phyloP scores from a whole-genome alignment of 1,140 invertebrate genomes.

The Monomorium pharaonis region DNA sequence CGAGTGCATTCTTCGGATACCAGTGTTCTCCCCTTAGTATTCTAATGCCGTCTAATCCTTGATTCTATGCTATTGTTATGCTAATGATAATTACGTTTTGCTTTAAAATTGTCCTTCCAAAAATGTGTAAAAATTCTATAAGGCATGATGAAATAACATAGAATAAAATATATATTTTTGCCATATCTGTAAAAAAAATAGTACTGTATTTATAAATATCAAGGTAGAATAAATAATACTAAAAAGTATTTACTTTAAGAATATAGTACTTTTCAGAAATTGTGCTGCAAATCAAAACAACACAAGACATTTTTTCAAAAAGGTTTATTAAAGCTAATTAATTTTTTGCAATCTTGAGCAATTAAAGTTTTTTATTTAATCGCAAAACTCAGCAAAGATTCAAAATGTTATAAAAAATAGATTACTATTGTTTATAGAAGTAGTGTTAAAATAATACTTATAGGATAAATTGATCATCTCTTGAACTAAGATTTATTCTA shows the following conservation, averaged over 20 bases:
- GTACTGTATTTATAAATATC: not conserved
- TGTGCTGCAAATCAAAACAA: not conserved
- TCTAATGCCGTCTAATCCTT: no score
- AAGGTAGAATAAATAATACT: not conserved
- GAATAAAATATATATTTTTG: not conserved
- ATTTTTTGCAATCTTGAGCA: not conserved
- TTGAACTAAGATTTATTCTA: conserved; percentile 7
- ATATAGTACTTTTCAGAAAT: not conserved
- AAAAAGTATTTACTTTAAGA: not conserved
- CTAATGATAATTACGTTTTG: not conserved
- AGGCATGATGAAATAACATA: not conserved
- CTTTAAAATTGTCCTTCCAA: not conserved
- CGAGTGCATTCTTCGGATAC: conserved; percentile 84
- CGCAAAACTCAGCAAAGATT: not conserved
- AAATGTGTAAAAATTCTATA: not conserved
- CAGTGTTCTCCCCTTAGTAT: conserved; percentile 80
- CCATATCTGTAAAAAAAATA: not conserved
- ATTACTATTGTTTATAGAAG: not conserved
- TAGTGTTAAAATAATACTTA: not conserved
- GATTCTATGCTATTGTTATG: not conserved
- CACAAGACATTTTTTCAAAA: not conserved
- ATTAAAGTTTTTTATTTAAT: no score
- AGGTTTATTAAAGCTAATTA: not conserved
- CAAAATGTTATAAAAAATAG: not conserved
- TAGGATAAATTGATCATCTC: not conserved